These are phyloP conservation scores for Tiliqua scincoides DNA, from an alignment of 2,113 vertebrate species.

Conservation along the genomic window DNA sequence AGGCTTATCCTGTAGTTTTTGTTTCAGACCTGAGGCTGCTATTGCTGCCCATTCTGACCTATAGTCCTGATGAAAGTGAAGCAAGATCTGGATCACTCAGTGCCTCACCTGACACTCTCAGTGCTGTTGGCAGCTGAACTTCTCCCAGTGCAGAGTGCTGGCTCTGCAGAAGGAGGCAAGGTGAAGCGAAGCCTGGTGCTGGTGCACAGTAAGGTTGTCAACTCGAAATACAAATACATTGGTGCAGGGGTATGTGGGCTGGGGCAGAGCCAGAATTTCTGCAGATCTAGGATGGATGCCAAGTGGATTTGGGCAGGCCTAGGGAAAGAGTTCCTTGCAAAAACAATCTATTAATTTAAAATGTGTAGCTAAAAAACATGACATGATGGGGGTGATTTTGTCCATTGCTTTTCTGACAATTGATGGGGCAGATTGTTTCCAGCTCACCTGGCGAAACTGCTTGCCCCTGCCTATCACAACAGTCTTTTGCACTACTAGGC, in stretches of 20 bases:
- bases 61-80: background rate
- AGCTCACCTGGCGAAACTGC: background rate
- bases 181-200: no score
- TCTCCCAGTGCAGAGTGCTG: no score
- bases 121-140: no score
- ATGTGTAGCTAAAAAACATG: background rate
- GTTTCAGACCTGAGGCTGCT: background rate
- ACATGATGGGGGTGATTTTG: background rate
- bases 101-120: background rate
- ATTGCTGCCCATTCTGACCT: background rate
- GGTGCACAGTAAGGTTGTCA: no score
- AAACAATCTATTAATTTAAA: background rate
- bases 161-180: no score
- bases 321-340: background rate
- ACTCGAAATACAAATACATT: no score
- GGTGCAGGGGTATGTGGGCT: no score
- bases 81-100: background rate
- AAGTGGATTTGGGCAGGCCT: background rate
- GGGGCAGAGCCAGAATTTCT: no score
- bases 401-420: background rate
- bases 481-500: background rate
- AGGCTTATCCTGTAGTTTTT: no score
- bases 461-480: background rate
- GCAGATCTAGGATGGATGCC: background rate
- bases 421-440: background rate